Percentiles rank a stretch among this genome's conserved stretches.
phyloP scores from a whole-genome alignment of 2,113 vertebrate genomes.

The Dicrurus megarhynchus region DNA sequence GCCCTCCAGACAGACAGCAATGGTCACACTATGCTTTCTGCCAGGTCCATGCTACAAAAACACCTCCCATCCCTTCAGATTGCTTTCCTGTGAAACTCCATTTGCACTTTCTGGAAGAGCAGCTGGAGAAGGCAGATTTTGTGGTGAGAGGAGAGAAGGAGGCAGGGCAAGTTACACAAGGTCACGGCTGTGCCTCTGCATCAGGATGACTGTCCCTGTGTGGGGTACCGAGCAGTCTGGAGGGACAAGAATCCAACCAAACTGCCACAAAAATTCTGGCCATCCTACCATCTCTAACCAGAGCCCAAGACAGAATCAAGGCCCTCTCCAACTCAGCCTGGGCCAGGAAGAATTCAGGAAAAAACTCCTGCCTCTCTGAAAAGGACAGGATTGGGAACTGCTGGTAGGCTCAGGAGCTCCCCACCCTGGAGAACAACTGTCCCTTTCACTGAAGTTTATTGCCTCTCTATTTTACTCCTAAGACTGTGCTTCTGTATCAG shows the following conservation, averaged over 20 bases:
- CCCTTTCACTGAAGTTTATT: conserved; percentile 6
- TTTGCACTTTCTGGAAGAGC: neutral
- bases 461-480: neutral
- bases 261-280: neutral
- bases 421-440: neutral
- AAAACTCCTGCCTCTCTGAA: neutral
- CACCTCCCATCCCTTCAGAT: neutral
- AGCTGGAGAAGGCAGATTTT: neutral
- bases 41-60: neutral
- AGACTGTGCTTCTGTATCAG: neutral
- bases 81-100: neutral
- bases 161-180: neutral
- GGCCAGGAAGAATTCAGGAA: neutral
- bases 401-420: neutral
- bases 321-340: neutral
- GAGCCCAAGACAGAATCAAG: neutral
- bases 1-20: neutral
- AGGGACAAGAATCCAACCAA: neutral
- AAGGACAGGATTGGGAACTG: neutral
- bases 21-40: neutral
- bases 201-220: neutral
- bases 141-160: neutral
- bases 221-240: neutral
- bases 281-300: neutral
- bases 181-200: neutral